Percentiles rank a stretch among this genome's conserved stretches.
These are phyloP conservation scores for Engraulis encrasicolus DNA, from an alignment of 2,113 vertebrate genomes.

Conservation along the genomic window DNA sequence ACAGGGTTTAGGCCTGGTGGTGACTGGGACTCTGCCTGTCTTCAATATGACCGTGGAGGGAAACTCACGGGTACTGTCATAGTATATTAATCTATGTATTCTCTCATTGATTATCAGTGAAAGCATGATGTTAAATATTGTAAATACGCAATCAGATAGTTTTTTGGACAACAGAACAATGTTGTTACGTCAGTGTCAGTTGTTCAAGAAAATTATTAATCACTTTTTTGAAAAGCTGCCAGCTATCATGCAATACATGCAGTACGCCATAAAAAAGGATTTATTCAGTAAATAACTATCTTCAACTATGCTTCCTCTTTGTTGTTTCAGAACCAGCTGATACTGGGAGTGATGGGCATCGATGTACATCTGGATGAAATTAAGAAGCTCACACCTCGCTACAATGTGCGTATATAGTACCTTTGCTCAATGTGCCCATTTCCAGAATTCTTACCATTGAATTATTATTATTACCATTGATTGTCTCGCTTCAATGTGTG, in stretches of 20 bases:
- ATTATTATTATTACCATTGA: no score
- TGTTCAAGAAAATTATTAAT: not conserved
- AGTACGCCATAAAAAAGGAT: no score
- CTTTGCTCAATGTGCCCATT: no score
- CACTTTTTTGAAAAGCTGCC: not conserved
- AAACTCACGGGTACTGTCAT: conserved; percentile 81
- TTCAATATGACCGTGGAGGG: conserved; percentile 95
- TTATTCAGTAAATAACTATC: no score
- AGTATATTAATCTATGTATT: conserved; percentile 46
- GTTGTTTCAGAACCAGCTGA: conserved; percentile 90
- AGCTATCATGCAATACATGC: not conserved
- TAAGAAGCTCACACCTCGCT: conserved; percentile 91
- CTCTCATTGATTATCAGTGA: not conserved
- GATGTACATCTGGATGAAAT: conserved; percentile 96
- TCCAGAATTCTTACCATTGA: no score
- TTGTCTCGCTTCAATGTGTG: no score
- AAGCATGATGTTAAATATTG: not conserved
- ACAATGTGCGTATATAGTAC: conserved; percentile 88
- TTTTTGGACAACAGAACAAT: not conserved
- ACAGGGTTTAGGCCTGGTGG: conserved; percentile 96
- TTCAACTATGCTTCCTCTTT: conserved; percentile 1
- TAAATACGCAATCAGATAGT: not conserved
- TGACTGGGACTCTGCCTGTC: conserved; percentile 94
- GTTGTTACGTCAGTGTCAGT: not conserved
- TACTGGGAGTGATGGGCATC: conserved; percentile 96